Evolutionary conservation across 1,140 invertebrate species (phyloP), one percentile per base, ranked within the genome.

Genomic region (Onthophagus taurus): DNA sequence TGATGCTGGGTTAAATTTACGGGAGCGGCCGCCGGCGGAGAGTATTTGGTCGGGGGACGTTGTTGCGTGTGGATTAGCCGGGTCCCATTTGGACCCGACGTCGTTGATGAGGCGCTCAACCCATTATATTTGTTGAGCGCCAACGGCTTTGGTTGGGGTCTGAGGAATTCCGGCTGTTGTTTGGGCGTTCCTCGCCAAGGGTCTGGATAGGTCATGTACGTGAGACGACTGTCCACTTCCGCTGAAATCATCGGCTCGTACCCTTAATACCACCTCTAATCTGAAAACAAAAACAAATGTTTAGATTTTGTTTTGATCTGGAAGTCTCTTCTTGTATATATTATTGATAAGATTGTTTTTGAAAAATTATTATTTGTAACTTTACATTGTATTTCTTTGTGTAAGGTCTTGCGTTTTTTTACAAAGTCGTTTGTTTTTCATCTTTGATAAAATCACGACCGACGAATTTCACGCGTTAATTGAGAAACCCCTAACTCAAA

Each of bases 201-300:
- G 42, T 62, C 60, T 12, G 60, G 59, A 45, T 62, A 63, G 45
- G 61, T 64, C 60, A 62, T 62, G 53, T 64, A 63, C 48, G 58
- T 53, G 50, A 63, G 43, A 53, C 59, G 51, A 55, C 62, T 59
- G 51, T 64, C 62, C 48, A 64, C 52, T 18, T 59, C 58, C 33
- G 61, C 60, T 31, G 62, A 64, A 64, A 64, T 64, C 62, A 64
- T 64, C 60, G 62, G 50, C 56, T 51, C 47, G 31, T 18, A 16
- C 16, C 31, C 31, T 34, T 18, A 16, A 18, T 34, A 34, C 14
- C 31, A 34, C 31, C 13, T 14, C 31, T n/a, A n/a, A n/a, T 34
- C 31, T 34, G 14, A 11, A 34, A 34, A 7, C 17, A 34, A 9
- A 14, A 34, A 34, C 3, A 34, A 18, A n/a, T n/a, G n/a, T n/a